Evolutionary conservation across 1,140 invertebrate species (phyloP), one percentile per base, ranked within the genome.

Genomic region (Drosophila busckii): DNA sequence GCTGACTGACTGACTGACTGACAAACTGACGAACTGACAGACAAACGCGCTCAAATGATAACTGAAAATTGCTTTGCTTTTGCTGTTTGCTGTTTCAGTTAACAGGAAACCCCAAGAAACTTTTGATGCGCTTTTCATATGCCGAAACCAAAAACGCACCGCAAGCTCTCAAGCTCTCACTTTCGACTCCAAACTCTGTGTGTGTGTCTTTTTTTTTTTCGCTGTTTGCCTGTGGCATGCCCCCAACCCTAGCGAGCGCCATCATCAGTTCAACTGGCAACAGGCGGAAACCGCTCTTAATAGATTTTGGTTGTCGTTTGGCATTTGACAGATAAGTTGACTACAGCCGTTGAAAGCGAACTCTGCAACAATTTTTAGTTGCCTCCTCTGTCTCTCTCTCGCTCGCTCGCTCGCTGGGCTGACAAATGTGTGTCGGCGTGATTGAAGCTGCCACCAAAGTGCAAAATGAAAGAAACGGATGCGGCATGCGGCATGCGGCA

Each of bases 301-400:
- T 67, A 59, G 64, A 67, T 67, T 67, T 67, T 61, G 13, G 53
- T 50, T 63, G 64, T 34, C 46, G 59, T 67, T 67, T 67, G 64
- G 64, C 64, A 53, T 63, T 63, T 67, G 64, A 64, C 64, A 44
- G 60, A 67, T 66, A 66, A 66, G 58, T 62, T 66, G 44, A 23
- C 31, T 25, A 16, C 4, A 29, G 40, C 9, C 25, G 45, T 49
- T 44, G 40, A 60, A 60, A 60, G 52, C 53, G 28, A n/a, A n/a
- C n/a, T n/a, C n/a, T n/a, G n/a, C n/a, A n/a, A n/a, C n/a, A n/a
- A n/a, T n/a, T n/a, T 22, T 26, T n/a, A n/a, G n/a, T n/a, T n/a
- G 4, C 3, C 19, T 16, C 19, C 19, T 35, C 4, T 17, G 32
- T 17, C 32, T 17, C 19, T 35, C 12, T n/a, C n/a, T 42, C n/a